These are phyloP conservation scores for Lysandra bellargus DNA, from an alignment of 2,888 invertebrate genomes.

Conservation along the genomic window DNA sequence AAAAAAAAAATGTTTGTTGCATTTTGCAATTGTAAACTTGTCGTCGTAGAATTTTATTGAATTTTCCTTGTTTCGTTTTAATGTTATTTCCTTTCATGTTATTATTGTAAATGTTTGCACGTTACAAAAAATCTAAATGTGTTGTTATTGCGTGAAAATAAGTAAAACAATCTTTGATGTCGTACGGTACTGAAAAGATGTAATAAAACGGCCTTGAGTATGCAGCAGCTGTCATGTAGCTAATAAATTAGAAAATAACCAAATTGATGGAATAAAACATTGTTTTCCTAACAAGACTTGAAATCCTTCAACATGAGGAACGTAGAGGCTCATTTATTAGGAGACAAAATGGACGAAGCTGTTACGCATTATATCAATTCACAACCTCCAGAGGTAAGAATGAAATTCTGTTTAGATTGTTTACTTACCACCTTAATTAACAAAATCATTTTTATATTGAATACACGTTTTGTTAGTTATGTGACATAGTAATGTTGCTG, in stretches of 20 bases:
- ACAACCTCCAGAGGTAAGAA: slow-evolving; percentile 59
- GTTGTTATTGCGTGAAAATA: neutral
- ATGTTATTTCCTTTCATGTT: neutral
- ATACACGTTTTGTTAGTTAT: too few relatives aligned
- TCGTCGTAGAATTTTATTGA: neutral
- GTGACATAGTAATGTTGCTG: slow-evolving; percentile 3
- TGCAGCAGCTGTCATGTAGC: slow-evolving; percentile 49
- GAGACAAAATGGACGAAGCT: slow-evolving; percentile 70
- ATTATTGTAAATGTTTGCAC: neutral
- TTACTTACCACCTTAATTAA: neutral
- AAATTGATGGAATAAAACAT: slow-evolving; percentile 46
- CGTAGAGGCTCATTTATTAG: slow-evolving; percentile 58
- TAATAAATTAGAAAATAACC: slow-evolving; percentile 42
- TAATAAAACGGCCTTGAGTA: slow-evolving; percentile 45
- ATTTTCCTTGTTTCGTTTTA: neutral
- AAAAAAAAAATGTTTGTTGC: neutral
- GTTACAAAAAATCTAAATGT: neutral
- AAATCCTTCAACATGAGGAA: slow-evolving; percentile 55
- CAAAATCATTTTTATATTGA: too few relatives aligned
- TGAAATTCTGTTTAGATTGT: slow-evolving; percentile 13
- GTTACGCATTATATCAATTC: slow-evolving; percentile 72
- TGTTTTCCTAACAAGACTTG: slow-evolving; percentile 37
- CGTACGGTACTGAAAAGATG: slow-evolving; percentile 34
- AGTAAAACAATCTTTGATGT: neutral
- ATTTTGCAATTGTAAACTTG: neutral